These are phyloP conservation scores for Tapirus terrestris DNA, from an alignment of 2,113 vertebrate genomes.

Conservation along the genomic window DNA sequence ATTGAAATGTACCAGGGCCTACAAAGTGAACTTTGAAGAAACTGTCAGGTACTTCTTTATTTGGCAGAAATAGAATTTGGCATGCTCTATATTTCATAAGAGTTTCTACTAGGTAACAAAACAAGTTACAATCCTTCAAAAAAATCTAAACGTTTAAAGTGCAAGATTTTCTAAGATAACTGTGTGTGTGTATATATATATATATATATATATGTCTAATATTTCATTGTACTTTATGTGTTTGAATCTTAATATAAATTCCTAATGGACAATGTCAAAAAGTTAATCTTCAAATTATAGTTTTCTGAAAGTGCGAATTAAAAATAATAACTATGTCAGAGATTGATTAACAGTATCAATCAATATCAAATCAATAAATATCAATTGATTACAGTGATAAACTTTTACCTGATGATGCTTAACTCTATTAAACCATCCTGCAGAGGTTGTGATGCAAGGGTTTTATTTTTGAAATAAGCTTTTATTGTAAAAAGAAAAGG, in stretches of 20 bases:
- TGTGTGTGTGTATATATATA: not conserved
- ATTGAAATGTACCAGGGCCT: slow-evolving; percentile 74
- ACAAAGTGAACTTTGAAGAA: slow-evolving; percentile 70
- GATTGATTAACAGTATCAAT: not conserved
- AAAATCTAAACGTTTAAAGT: not conserved
- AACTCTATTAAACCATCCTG: not conserved
- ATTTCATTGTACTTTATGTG: not conserved
- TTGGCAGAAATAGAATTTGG: not conserved
- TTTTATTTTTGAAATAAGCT: slow-evolving; percentile 48
- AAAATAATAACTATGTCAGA: not conserved
- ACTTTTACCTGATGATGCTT: not conserved
- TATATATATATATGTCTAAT: not conserved
- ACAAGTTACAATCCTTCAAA: not conserved
- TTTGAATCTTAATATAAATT: slow-evolving; percentile 1
- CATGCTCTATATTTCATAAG: not conserved
- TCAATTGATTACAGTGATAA: not conserved
- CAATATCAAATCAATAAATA: not conserved
- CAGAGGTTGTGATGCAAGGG: not conserved
- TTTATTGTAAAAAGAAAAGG: not conserved
- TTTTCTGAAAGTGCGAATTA: slow-evolving; percentile 18
- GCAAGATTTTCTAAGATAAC: not conserved
- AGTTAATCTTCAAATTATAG: not conserved
- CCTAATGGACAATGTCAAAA: not conserved
- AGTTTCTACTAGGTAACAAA: slow-evolving; percentile 2
- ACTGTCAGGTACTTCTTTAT: slow-evolving; percentile 69